Evolutionary conservation across 2,797 vertebrate genomes (phyloP).

Genomic region (Numenius phaeopus): DNA sequence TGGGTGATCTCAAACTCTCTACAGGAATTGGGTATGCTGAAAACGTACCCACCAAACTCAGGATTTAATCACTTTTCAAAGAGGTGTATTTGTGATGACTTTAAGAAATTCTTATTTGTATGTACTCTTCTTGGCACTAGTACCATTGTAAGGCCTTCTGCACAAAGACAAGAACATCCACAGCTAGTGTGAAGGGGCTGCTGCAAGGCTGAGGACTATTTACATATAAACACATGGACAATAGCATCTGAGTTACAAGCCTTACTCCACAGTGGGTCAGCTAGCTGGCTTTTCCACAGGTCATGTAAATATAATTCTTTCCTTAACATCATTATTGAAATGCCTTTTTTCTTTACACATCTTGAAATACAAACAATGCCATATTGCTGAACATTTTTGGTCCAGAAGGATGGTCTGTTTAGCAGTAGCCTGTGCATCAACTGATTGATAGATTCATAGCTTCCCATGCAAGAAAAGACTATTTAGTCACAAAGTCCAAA

Average conservation of each 20-base stretch:
- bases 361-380: neutral
- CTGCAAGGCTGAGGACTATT: neutral
- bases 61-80: neutral
- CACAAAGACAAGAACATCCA: neutral
- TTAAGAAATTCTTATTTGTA: neutral
- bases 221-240: neutral
- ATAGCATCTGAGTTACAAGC: neutral
- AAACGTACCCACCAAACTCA: neutral
- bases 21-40: neutral
- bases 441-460: neutral
- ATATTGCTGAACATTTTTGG: neutral
- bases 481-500: neutral
- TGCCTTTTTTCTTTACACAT: neutral
- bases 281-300: neutral
- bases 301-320: neutral
- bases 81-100: neutral
- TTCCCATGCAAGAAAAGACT: neutral
- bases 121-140: neutral
- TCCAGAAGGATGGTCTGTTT: neutral
- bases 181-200: neutral
- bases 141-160: neutral
- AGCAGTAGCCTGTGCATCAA: neutral
- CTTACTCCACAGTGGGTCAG: neutral
- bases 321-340: neutral
- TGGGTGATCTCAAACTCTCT: neutral